phyloP scores from a whole-genome alignment of 2,113 vertebrate genomes.

The Suricata suricatta region DNA sequence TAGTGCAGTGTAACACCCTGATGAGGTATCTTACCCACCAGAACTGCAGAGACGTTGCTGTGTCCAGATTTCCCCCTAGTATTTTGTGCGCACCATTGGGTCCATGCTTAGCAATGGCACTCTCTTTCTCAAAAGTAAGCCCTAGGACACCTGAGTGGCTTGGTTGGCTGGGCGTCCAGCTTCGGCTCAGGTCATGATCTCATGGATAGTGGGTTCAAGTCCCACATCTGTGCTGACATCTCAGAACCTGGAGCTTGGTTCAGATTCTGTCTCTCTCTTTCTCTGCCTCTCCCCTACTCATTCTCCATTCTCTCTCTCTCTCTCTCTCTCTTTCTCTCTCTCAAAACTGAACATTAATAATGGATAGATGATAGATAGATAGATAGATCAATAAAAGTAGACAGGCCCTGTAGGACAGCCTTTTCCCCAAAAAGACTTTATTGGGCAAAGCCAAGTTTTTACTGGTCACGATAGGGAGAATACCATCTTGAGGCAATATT shows the following conservation, averaged over 20 bases:
- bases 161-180: too few species aligned
- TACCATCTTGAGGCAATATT: not conserved
- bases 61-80: not conserved
- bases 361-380: too few species aligned
- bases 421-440: not conserved
- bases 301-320: too few species aligned
- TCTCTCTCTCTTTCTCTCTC: too few species aligned
- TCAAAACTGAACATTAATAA: too few species aligned
- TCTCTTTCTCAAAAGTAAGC: not conserved
- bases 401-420: not conserved
- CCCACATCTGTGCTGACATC: too few species aligned
- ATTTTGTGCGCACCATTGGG: not conserved
- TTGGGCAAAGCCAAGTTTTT: not conserved
- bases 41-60: not conserved
- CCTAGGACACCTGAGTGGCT: too few species aligned
- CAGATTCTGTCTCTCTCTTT: too few species aligned
- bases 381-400: not conserved
- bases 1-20: not conserved
- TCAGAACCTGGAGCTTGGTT: too few species aligned
- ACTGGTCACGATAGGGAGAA: not conserved
- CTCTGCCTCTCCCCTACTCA: too few species aligned
- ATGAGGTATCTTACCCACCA: not conserved
- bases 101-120: not conserved
- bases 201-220: too few species aligned
- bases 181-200: too few species aligned